Conservation (phyloP, 2,797 vertebrate genomes). For the Merluccius polli region DNA sequence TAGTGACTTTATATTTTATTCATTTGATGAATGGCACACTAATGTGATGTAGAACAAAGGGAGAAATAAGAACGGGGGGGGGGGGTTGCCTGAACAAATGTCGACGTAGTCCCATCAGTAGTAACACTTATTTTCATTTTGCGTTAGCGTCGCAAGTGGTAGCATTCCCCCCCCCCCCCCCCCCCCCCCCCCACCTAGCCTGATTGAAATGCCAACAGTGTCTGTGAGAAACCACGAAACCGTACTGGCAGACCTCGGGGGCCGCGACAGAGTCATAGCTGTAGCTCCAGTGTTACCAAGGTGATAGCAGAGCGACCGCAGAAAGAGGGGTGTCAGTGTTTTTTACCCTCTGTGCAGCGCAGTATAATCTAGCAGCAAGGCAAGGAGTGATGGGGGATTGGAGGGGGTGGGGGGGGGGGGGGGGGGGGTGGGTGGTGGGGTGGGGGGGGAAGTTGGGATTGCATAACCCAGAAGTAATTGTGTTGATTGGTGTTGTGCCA, state of each 20-base stretch:
- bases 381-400: too few relatives aligned
- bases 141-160: conserved; percentile 28
- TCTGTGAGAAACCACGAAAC: conserved; percentile 58
- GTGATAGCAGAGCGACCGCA: conserved; percentile 44
- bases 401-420: background rate
- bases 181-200: too few relatives aligned
- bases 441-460: conserved; percentile 7
- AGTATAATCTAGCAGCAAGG: conserved; percentile 49
- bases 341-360: conserved; percentile 32
- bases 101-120: background rate
- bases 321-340: conserved; percentile 32
- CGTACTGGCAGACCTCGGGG: conserved; percentile 17
- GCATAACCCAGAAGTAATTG: conserved; percentile 43
- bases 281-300: conserved; percentile 60
- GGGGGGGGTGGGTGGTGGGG: background rate
- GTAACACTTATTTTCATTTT: background rate
- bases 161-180: conserved; percentile 35
- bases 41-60: background rate
- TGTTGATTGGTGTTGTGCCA: conserved; percentile 39
- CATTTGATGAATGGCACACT: background rate
- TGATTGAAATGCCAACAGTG: conserved; percentile 64
- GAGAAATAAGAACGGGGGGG: too few relatives aligned
- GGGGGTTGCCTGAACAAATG: background rate
- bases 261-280: conserved; percentile 50
- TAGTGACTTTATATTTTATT: background rate